Base-by-base conservation (phyloP, 2,888 invertebrate species). In the Sthenelais limicola region DNA sequence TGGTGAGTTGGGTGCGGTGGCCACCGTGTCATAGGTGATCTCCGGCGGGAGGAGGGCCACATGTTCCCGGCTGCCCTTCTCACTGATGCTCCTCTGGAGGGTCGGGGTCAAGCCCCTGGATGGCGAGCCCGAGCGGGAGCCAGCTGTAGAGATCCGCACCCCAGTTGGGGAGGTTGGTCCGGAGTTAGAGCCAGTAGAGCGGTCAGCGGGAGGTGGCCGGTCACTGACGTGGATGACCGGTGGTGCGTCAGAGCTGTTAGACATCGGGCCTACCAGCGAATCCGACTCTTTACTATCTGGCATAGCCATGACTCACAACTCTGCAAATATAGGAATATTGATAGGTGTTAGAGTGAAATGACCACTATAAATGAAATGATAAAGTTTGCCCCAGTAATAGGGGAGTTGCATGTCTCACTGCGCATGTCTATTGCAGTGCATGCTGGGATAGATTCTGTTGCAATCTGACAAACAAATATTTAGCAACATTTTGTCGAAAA, bases 21-120 rank as follows among this genome's bases (percentile, higher is more conserved):
- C 47, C 18, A 75, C 75, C 51, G 73, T 73, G 32, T 76, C 76
- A 28, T 74, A 77, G 18, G 75, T 77, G 43, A 77, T 77, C 24
- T 52, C 73, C 3, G 77, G 77, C 1, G 75, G 77, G 0, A 68
- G 52, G 15, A 76, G 72, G 47, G 71, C 49, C 47, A 48, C 48
- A 32, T 67, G 47, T 32, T 67, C 67, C 47, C 62, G 62, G 35
- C 62, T 62, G 4, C 62, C 62, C 38, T 38, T 62, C 3, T 62
- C 62, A 28, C 62, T 62, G 62, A 26, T 62, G 35, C 62, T 62
- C 15, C 62, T 35, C 62, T 62, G 62, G 30, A 56, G 56, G 30
- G n/a, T 30, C 48, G 24, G 9, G 30, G n/a, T 30, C 48, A 48
- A 7, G 52, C 52, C 52, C 3, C 21, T 30, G 12, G n/a, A 4